Conservation (phyloP, 2,888 invertebrate species). For the Lumbricus terrestris region DNA sequence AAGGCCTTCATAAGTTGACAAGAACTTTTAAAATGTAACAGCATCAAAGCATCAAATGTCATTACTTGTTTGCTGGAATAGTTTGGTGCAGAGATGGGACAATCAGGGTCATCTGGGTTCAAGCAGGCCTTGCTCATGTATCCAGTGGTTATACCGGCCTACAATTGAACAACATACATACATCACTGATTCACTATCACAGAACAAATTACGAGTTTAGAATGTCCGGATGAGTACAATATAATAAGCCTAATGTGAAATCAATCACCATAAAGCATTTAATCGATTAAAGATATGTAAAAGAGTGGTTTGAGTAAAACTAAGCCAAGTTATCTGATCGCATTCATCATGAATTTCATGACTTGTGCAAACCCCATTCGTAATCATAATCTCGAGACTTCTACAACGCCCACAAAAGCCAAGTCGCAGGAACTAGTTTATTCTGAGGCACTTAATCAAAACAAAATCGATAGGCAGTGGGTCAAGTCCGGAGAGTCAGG, state of each 20-base stretch:
- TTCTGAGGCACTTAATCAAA: too few relatives aligned
- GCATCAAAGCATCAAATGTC: slow-evolving; percentile 70
- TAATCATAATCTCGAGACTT: too few relatives aligned
- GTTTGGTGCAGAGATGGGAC: slow-evolving; percentile 92
- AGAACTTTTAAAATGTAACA: neutral
- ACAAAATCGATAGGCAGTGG: too few relatives aligned
- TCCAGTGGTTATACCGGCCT: slow-evolving; percentile 88
- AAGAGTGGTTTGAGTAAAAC: neutral
- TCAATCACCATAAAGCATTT: neutral
- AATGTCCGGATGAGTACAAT: neutral
- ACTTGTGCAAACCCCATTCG: neutral
- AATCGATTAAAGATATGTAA: neutral
- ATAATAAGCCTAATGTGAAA: neutral
- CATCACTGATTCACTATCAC: too few relatives aligned
- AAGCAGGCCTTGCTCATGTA: slow-evolving; percentile 97
- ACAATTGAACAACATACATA: slow-evolving; percentile 30
- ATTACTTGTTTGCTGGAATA: slow-evolving; percentile 72
- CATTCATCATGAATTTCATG: neutral
- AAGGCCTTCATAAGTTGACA: neutral
- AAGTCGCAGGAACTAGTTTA: too few relatives aligned
- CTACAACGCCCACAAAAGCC: too few relatives aligned
- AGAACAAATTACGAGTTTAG: neutral
- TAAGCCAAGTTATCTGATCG: neutral
- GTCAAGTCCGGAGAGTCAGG: too few relatives aligned
- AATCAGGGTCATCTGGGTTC: slow-evolving; percentile 83